A percentile compares a stretch with the other conserved stretches of the same genome.
These are phyloP conservation scores for Megaceryle alcyon DNA, from an alignment of 2,797 vertebrate species.

Conservation along the genomic window DNA sequence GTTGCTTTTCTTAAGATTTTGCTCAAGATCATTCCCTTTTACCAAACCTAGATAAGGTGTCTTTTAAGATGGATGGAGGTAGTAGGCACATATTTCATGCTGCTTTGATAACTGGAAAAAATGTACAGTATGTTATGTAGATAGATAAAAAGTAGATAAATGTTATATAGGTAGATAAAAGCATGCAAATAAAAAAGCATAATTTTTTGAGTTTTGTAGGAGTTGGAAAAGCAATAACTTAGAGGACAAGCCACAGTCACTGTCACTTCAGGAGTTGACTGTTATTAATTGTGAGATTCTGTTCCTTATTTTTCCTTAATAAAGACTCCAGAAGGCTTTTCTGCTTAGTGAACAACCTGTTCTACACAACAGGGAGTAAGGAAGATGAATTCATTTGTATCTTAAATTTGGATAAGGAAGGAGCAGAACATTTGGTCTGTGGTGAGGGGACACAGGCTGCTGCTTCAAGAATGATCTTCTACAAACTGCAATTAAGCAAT, in stretches of 20 bases:
- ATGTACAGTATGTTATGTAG: neutral
- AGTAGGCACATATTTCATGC: neutral
- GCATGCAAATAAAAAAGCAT: neutral
- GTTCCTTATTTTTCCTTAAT: neutral
- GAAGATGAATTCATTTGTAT: constrained; percentile 37
- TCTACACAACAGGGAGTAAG: constrained; percentile 32
- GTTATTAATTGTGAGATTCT: constrained; percentile 45
- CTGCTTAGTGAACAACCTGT: constrained; percentile 34
- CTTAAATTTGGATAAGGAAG: neutral
- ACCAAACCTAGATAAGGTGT: neutral
- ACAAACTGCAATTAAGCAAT: neutral
- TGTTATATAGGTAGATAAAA: neutral
- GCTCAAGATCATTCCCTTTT: neutral
- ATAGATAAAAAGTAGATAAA: too few relatives aligned
- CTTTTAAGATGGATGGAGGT: neutral
- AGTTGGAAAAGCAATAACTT: neutral
- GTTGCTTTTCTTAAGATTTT: neutral
- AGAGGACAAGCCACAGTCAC: neutral
- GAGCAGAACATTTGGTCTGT: constrained; percentile 27
- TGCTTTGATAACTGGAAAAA: neutral
- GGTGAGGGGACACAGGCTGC: neutral
- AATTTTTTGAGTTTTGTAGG: neutral
- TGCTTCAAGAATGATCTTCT: neutral
- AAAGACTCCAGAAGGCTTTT: constrained; percentile 42
- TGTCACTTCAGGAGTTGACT: constrained; percentile 1